Evolutionary conservation across 2,888 invertebrate genomes (phyloP), one percentile per base, ranked within the genome.

Genomic region (Creontiades dilutus): DNA sequence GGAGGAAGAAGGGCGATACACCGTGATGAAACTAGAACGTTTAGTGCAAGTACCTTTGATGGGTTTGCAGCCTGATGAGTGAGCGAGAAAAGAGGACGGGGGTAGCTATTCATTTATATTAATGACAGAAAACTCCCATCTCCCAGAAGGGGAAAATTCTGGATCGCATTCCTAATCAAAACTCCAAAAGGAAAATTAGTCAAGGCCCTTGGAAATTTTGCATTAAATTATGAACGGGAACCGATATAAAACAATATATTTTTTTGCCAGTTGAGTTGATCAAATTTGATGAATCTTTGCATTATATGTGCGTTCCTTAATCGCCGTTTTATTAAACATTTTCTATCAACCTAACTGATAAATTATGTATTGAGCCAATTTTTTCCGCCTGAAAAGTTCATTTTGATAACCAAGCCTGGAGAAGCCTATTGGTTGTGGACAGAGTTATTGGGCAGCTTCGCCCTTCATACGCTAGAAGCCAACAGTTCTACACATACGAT

Each of bases 101-200:
- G 61, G n/a, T n/a, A 2, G n/a, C 61, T n/a, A 61, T 61, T 61
- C 61, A 61, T 61, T 61, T n/a, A 14, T 19, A 61, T 61, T 61
- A 61, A 61, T 61, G 61, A 61, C 19, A 61, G 61, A 61, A 61
- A 52, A 52, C 52, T 52, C 61, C 19, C 61, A n/a, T 61, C n/a
- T 9, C 19, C n/a, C 9, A 61, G n/a, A 61, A 19, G n/a, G 61
- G n/a, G 61, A 61, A 61, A 61, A 61, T 61, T 61, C n/a, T 14
- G n/a, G n/a, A 61, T 61, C 61, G n/a, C 61, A 61, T 61, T 61
- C 19, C 61, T n/a, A n/a, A n/a, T n/a, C 61, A 61, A 61, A n/a
- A n/a, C 61, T 1, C 61, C 16, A n/a, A 61, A 61, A 61, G n/a
- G 61, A 19, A 61, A n/a, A 61, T 61, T 61, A 61, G n/a, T 61